These are phyloP conservation scores for Percopsis transmontana DNA, from an alignment of 2,113 vertebrate species.

Conservation along the genomic window DNA sequence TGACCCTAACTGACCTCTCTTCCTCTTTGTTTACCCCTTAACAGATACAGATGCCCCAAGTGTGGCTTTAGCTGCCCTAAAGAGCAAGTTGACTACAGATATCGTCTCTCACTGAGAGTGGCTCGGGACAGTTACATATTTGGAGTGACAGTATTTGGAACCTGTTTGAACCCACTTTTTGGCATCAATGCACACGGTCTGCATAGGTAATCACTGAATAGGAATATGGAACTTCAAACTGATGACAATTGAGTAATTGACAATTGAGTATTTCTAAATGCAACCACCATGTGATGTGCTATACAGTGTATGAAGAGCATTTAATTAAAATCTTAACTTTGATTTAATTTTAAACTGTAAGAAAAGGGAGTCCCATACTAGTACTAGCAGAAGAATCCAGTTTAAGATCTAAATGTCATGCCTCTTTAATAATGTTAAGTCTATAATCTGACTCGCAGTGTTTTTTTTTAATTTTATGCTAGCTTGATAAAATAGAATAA, in stretches of 20 bases:
- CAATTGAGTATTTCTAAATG: too few species aligned
- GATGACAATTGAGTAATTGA: background rate
- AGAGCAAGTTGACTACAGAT: conserved; percentile 66
- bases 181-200: conserved; percentile 69
- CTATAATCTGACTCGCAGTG: too few species aligned
- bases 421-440: too few species aligned
- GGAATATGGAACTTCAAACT: background rate
- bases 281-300: background rate
- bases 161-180: conserved; percentile 70
- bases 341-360: too few species aligned
- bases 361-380: too few species aligned
- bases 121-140: conserved; percentile 59
- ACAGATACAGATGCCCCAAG: conserved; percentile 62
- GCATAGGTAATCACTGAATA: conserved; percentile 58
- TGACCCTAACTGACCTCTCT: background rate
- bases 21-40: background rate
- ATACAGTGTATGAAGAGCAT: too few species aligned
- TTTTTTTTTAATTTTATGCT: too few species aligned
- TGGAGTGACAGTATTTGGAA: conserved; percentile 75
- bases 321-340: too few species aligned
- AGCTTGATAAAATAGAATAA: too few species aligned
- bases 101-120: conserved; percentile 71
- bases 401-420: too few species aligned
- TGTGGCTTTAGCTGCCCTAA: conserved; percentile 66
- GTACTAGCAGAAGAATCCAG: too few species aligned